phyloP scores from a whole-genome alignment of 2,113 vertebrate genomes.

The Nycticryphes semicollaris region DNA sequence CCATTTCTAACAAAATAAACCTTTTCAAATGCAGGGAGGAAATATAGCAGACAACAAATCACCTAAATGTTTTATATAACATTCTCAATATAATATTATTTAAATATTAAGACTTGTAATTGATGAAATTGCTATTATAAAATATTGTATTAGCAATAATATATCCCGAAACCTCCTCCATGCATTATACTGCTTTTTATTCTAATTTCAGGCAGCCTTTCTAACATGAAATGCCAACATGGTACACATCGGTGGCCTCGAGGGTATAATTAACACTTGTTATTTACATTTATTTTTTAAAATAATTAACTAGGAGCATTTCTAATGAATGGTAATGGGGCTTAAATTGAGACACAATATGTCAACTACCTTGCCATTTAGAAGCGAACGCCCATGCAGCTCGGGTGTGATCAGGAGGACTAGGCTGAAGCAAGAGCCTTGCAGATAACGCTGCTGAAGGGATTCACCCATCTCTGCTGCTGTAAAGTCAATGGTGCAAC shows the following conservation, averaged over 20 bases:
- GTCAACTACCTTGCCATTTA: conserved; percentile 51
- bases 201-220: conserved; percentile 39
- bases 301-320: conserved; percentile 59
- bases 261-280: conserved; percentile 62
- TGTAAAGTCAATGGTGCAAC: background rate
- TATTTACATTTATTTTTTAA: conserved; percentile 70
- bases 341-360: conserved; percentile 56
- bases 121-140: conserved; percentile 27
- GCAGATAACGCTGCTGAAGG: background rate
- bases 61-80: background rate
- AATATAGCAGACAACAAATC: background rate
- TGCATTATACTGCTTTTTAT: conserved; percentile 20
- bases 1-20: background rate
- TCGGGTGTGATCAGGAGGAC: background rate
- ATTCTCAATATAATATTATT: background rate
- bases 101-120: conserved; percentile 25
- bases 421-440: background rate
- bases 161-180: background rate
- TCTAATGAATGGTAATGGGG: conserved; percentile 61
- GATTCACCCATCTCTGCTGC: background rate
- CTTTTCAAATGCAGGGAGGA: background rate
- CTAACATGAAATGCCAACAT: background rate
- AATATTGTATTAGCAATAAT: background rate
- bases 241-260: conserved; percentile 11
- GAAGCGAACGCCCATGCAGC: conserved; percentile 14